These are phyloP conservation scores for Neocrepidodera transversa DNA, from an alignment of 2,888 invertebrate genomes.

Conservation along the genomic window DNA sequence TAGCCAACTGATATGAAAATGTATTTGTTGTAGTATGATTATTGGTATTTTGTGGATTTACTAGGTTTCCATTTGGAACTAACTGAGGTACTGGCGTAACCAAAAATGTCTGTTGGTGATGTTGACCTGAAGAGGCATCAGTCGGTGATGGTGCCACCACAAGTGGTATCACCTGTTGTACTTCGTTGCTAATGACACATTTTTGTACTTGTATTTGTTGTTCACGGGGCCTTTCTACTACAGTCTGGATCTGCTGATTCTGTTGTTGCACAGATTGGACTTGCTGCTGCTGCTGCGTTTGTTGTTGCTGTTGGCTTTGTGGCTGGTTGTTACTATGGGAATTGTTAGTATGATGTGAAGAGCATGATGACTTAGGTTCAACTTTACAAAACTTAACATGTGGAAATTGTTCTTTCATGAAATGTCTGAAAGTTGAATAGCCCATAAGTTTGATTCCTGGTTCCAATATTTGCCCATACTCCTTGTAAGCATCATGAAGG, in stretches of 20 bases:
- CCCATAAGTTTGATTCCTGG: conserved; percentile 79
- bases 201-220: conserved; percentile 62
- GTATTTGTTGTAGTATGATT: conserved; percentile 56
- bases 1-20: conserved; percentile 60
- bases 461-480: conserved; percentile 74
- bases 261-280: conserved; percentile 52
- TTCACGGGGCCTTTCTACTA: conserved; percentile 61
- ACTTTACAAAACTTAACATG: conserved; percentile 73
- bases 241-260: conserved; percentile 60
- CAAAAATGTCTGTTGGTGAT: conserved; percentile 70
- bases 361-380: conserved; percentile 65
- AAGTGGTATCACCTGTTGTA: conserved; percentile 70
- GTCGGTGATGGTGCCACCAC: conserved; percentile 64
- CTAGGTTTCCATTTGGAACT: conserved; percentile 61
- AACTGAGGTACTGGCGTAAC: conserved; percentile 72
- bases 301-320: conserved; percentile 61
- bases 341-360: conserved; percentile 57
- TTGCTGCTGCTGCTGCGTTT: conserved; percentile 62
- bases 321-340: conserved; percentile 41
- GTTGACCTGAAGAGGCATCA: conserved; percentile 54
- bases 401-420: conserved; percentile 83
- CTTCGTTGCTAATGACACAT: conserved; percentile 65
- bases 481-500: conserved; percentile 76
- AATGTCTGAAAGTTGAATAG: conserved; percentile 80
- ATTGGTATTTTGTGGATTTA: conserved; percentile 54